phyloP scores from a whole-genome alignment of 2,797 vertebrate genomes.

The Pyrocephalus nanus region DNA sequence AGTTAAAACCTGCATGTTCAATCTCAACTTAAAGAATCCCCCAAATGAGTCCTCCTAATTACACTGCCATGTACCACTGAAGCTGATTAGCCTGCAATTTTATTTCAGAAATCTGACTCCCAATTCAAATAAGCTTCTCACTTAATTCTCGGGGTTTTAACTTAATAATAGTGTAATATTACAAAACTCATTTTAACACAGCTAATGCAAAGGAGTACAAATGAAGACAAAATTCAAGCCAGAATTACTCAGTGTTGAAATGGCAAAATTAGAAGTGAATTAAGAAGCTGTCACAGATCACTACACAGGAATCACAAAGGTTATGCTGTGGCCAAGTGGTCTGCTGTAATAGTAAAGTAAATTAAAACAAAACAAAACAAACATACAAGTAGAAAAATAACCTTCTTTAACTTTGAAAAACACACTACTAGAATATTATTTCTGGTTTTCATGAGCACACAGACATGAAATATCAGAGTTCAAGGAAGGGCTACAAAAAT shows the following conservation, averaged over 20 bases:
- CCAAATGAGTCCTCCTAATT: not conserved
- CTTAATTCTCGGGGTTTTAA: not conserved
- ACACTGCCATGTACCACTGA: not conserved
- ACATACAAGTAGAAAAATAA: not conserved
- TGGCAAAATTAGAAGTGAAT: not conserved
- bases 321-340: not conserved
- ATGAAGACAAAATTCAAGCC: not conserved
- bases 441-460: not conserved
- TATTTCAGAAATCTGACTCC: not conserved
- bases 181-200: not conserved
- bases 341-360: not conserved
- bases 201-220: not conserved
- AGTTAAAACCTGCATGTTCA: not conserved
- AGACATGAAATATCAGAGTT: not conserved
- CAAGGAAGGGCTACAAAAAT: not conserved
- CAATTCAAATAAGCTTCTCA: not conserved
- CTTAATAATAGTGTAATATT: not conserved
- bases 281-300: not conserved
- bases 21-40: not conserved
- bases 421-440: not conserved
- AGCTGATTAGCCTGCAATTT: not conserved
- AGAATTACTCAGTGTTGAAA: not conserved
- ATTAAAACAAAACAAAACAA: not conserved
- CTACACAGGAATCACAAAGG: not conserved
- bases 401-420: not conserved